A percentile compares a stretch with the other conserved stretches of the same genome.
Conservation (phyloP, 2,113 vertebrate genomes). For the Calyptommatus sinebrachiatus region DNA sequence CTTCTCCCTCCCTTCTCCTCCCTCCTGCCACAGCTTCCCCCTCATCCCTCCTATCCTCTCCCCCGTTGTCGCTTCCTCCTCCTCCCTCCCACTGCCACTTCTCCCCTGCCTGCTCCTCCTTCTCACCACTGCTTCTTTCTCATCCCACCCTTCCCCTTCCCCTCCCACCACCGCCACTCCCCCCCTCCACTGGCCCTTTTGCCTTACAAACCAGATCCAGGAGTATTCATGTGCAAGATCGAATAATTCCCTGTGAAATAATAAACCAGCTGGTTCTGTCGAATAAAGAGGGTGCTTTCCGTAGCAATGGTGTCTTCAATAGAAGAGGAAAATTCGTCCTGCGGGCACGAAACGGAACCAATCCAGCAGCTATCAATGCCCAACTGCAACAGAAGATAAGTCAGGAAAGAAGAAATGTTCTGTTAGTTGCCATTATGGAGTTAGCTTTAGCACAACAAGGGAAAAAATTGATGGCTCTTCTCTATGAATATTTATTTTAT, state of each 20-base stretch:
- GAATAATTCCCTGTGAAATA: slow-evolving; percentile 64
- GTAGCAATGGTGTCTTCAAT: slow-evolving; percentile 59
- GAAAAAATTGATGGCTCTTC: no score
- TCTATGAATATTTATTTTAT: no score
- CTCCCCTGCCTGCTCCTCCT: no score
- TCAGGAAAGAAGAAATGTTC: background rate
- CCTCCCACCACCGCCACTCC: no score
- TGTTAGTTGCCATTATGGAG: no score
- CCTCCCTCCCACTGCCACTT: no score
- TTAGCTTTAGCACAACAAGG: background rate
- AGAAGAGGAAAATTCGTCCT: slow-evolving; percentile 46
- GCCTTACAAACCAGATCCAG: background rate
- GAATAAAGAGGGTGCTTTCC: slow-evolving; percentile 67
- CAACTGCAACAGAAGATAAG: slow-evolving; percentile 46
- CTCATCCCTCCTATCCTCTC: no score
- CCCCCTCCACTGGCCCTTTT: background rate
- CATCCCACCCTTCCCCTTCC: no score
- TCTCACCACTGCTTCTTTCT: no score
- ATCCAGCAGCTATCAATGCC: slow-evolving; percentile 70
- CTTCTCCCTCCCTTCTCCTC: no score
- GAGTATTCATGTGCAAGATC: slow-evolving; percentile 1
- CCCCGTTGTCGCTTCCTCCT: no score
- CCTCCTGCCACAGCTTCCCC: no score
- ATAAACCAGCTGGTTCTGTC: slow-evolving; percentile 72
- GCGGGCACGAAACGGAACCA: slow-evolving; percentile 56